Base-by-base conservation (phyloP, 2,888 invertebrate species). In the Amphipyra berbera region DNA sequence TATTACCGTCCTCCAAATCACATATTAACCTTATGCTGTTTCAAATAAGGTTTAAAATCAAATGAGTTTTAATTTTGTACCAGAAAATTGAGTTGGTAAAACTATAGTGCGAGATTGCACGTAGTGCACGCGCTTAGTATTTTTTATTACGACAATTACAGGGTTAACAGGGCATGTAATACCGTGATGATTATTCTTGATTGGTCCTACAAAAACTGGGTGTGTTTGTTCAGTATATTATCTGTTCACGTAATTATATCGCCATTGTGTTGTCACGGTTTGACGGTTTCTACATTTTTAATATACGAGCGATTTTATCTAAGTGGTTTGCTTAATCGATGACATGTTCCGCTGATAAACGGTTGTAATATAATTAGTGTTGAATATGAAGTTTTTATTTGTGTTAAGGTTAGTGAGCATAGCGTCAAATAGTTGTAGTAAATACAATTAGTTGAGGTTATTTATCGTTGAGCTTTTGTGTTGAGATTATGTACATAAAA, bases 91-190 rank as follows among this genome's bases (percentile, higher is more conserved):
- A 53, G 5, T 59, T 71, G 33, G 79, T 52, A 41, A 55, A 21
- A 42, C 57, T 65, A 71, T 76, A 79, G 81, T 74, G 71, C 75
- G 67, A 79, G 83, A 82, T 82, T 79, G 81, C 82, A 79, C 76
- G 78, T 74, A 71, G 46, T 57, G 78, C 84, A 83, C 82, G 81
- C 77, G 82, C 76, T 82, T 74, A 79, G 69, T 76, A 68, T 84
- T 87, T 89, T 91, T 90, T 89, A 86, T 85, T 79, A 69, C 67
- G 76, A 81, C 86, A 83, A 88, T 89, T 88, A 84, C 81, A 84
- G 86, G 88, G 90, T 88, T 90, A 90, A 87, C 86, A 82, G 86
- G 76, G 83, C 90, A 85, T 91, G 89, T 90, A 90, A 92, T 90
- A 77, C 79, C 74, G 78, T 73, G 67, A 64, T 67, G 73, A 73